Conservation (phyloP, 2,113 vertebrate genomes). For the Plestiodon gilberti region DNA sequence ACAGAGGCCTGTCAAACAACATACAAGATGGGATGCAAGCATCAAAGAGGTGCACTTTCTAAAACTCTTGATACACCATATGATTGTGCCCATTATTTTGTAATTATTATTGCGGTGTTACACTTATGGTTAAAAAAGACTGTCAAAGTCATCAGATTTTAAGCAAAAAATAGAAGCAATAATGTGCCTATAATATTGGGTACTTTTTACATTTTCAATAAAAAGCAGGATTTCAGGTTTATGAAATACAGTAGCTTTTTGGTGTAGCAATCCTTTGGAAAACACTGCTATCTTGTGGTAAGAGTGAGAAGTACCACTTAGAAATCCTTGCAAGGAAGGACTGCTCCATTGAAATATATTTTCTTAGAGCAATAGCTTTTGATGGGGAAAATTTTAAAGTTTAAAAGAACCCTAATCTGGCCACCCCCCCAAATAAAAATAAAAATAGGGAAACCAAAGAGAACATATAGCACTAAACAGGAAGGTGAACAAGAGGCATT, state of each 20-base stretch:
- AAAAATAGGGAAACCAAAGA: neutral
- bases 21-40: too few species aligned
- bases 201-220: too few species aligned
- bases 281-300: slow-evolving; percentile 70
- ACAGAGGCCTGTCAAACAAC: too few species aligned
- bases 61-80: too few species aligned
- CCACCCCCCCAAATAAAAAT: too few species aligned
- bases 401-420: neutral
- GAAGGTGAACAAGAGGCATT: neutral
- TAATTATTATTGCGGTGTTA: too few species aligned
- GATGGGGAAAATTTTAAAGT: neutral
- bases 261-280: slow-evolving; percentile 40
- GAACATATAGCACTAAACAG: neutral
- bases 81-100: too few species aligned
- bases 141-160: neutral
- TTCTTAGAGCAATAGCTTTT: neutral
- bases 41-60: too few species aligned
- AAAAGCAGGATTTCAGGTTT: neutral
- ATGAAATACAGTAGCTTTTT: neutral
- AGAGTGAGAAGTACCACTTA: slow-evolving; percentile 18
- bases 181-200: neutral
- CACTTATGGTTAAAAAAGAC: too few species aligned
- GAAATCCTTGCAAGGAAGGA: neutral
- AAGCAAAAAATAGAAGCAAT: neutral
- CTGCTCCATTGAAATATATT: neutral